phyloP scores from a whole-genome alignment of 1,140 invertebrate genomes.

The Drosophila lacertosa region DNA sequence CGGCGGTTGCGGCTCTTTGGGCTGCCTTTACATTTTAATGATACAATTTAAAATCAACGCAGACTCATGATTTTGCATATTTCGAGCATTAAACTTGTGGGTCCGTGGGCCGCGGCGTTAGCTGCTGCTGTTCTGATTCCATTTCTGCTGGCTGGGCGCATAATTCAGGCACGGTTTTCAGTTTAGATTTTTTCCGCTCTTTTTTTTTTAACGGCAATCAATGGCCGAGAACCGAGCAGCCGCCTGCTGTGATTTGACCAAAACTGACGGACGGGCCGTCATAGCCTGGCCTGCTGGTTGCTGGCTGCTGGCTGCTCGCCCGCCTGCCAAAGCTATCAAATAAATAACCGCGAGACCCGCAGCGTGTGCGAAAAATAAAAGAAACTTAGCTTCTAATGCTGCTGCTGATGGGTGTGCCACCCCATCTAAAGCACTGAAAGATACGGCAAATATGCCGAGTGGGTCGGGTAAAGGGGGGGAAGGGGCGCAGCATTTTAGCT shows the following conservation, averaged over 20 bases:
- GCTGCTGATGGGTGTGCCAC: conserved; percentile 62
- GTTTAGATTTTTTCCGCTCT: conserved; percentile 15
- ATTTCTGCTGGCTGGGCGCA: conserved; percentile 52
- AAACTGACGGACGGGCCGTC: conserved; percentile 68
- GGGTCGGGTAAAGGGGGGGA: conserved; percentile 6
- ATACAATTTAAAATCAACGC: conserved; percentile 83
- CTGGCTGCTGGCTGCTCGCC: conserved; percentile 31
- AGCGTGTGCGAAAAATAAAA: conserved; percentile 56
- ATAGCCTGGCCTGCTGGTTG: conserved; percentile 14
- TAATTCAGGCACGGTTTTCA: conserved; percentile 66
- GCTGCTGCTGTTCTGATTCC: conserved; percentile 37
- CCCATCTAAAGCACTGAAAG: conserved; percentile 19
- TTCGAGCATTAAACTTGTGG: conserved; percentile 72
- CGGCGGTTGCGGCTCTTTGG: conserved; percentile 19
- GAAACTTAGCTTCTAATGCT: conserved; percentile 62
- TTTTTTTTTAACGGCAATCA: conserved; percentile 64
- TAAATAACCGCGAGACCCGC: conserved; percentile 77
- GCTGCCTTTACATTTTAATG: conserved; percentile 71
- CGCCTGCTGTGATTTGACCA: conserved; percentile 80
- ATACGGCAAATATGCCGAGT: conserved; percentile 20
- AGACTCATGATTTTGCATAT: conserved; percentile 83
- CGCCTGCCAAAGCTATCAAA: conserved; percentile 76
- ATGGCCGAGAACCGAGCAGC: conserved; percentile 47
- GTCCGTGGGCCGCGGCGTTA: conserved; percentile 8
- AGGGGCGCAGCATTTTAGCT: conserved; percentile 62